Conservation (phyloP, 2,888 invertebrate species). For the Xanthia icteritia region DNA sequence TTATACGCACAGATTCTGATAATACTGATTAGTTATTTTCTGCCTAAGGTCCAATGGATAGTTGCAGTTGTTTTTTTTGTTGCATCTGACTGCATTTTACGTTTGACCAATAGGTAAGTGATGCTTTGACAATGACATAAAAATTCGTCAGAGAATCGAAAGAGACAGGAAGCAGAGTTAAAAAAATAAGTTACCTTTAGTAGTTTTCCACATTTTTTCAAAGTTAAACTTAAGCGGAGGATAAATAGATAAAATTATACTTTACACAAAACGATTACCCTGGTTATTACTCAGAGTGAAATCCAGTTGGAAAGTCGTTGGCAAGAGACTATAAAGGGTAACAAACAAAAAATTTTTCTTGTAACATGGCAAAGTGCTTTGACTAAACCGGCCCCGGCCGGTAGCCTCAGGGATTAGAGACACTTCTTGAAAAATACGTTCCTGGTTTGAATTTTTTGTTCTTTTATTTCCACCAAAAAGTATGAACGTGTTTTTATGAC, state of each 20-base stretch:
- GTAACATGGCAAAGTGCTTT: conserved; percentile 64
- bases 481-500: conserved; percentile 2
- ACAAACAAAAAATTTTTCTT: conserved; percentile 54
- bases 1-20: background rate
- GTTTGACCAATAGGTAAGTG: background rate
- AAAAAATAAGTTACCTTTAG: background rate
- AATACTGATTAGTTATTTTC: background rate
- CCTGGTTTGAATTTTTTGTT: conserved; percentile 32
- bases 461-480: conserved; percentile 19
- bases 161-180: background rate
- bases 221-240: background rate
- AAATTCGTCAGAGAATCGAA: background rate
- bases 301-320: conserved; percentile 63
- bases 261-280: conserved; percentile 41
- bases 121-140: background rate
- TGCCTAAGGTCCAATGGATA: too few relatives aligned
- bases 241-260: background rate
- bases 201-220: background rate
- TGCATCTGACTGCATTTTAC: background rate
- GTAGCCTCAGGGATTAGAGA: conserved; percentile 57
- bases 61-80: background rate
- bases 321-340: conserved; percentile 64
- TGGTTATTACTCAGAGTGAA: conserved; percentile 59
- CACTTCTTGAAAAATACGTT: conserved; percentile 51
- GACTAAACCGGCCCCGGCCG: conserved; percentile 56